A percentile compares a stretch with the other conserved stretches of the same genome.
These are phyloP conservation scores for Ceratitis capitata DNA, from an alignment of 1,140 invertebrate species.

Conservation along the genomic window DNA sequence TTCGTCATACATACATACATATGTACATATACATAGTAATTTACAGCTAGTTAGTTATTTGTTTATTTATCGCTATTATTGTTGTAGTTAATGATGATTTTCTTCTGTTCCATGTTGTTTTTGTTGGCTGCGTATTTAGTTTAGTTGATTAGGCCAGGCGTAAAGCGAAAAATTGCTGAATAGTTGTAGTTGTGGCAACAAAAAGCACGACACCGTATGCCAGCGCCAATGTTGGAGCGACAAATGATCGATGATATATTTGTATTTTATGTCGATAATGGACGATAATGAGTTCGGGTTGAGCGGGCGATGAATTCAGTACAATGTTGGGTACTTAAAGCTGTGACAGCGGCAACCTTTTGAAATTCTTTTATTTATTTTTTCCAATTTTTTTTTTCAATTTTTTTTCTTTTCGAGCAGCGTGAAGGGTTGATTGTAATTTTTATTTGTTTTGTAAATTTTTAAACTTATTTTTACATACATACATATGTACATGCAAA, in stretches of 20 bases:
- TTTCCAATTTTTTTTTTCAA: no score
- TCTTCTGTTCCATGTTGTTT: no score
- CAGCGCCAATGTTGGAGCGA: neutral
- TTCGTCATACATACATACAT: neutral
- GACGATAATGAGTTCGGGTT: neutral
- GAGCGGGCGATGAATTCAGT: neutral
- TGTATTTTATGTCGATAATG: neutral
- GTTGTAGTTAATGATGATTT: no score
- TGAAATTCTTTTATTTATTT: neutral
- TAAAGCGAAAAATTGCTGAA: conserved; percentile 20
- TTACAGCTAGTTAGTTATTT: conserved; percentile 12
- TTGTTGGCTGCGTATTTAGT: neutral
- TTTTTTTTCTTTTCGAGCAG: neutral
- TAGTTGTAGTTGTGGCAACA: neutral
- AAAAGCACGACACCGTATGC: neutral
- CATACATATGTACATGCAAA: neutral
- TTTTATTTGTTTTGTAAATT: neutral
- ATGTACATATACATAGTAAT: neutral
- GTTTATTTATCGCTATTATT: neutral
- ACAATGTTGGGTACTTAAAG: neutral
- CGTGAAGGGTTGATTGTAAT: neutral
- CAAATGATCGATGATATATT: conserved; percentile 2
- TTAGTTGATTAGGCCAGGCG: conserved; percentile 25
- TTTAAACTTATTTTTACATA: neutral
- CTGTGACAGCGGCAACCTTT: neutral